A percentile compares a stretch with the other conserved stretches of the same genome.
Evolutionary conservation across 1,140 invertebrate genomes (phyloP).

Genomic region (Uloborus diversus): DNA sequence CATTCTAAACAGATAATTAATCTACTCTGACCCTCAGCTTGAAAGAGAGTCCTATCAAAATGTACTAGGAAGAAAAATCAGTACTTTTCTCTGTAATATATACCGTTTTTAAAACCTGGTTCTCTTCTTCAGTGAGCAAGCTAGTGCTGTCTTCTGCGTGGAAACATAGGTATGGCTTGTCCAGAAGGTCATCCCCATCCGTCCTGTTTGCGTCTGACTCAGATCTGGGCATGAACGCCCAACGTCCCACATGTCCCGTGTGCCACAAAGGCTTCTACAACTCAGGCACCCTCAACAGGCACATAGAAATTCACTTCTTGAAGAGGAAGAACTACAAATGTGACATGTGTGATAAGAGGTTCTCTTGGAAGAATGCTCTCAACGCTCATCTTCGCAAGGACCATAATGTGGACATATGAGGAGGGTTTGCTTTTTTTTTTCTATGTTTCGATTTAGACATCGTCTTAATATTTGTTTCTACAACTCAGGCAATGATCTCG

Average conservation of each 20-base stretch:
- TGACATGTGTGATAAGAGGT: conserved; percentile 48
- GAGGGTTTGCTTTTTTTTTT: too few species aligned
- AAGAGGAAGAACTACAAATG: conserved; percentile 54
- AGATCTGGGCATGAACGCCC: conserved; percentile 7
- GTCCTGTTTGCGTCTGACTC: neutral
- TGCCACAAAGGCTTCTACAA: conserved; percentile 59
- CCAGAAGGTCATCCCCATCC: neutral
- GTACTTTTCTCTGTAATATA: too few species aligned
- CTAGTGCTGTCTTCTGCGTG: conserved; percentile 3
- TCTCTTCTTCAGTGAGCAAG: conserved; percentile 14
- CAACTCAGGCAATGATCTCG: too few species aligned
- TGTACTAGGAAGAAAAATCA: too few species aligned
- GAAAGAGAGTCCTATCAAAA: too few species aligned
- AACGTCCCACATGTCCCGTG: conserved; percentile 54
- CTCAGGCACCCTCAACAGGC: conserved; percentile 58
- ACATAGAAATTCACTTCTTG: conserved; percentile 53
- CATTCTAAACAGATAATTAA: too few species aligned
- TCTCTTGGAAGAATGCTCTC: conserved; percentile 54
- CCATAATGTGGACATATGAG: conserved; percentile 39
- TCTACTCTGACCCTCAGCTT: too few species aligned
- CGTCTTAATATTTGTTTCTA: too few species aligned
- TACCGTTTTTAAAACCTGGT: too few species aligned
- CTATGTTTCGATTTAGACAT: too few species aligned
- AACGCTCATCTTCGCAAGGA: conserved; percentile 47
- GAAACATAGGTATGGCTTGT: conserved; percentile 13